These are phyloP conservation scores for Plumapathes pennacea DNA, from an alignment of 92 coral and sea anemone species.

Conservation along the genomic window DNA sequence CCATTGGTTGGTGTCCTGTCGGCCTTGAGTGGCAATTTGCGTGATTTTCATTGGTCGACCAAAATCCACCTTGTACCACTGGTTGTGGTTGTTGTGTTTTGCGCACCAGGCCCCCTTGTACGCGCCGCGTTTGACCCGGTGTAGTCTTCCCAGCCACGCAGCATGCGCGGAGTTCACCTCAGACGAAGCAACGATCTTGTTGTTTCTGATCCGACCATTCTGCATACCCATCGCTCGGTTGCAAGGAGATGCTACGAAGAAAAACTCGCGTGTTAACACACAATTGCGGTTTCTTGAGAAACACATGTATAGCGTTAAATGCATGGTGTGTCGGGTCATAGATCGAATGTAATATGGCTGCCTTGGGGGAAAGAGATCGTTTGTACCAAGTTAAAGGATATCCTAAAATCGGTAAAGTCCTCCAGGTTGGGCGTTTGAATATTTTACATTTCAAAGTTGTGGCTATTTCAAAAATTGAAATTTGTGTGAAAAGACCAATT, in stretches of 20 bases:
- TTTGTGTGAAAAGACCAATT: no score
- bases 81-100: slow-evolving; percentile 29
- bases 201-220: slow-evolving; percentile 43
- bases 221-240: slow-evolving; percentile 42
- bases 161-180: slow-evolving; percentile 10
- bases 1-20: slow-evolving; percentile 43
- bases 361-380: no score
- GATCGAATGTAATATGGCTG: no score
- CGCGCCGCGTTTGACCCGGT: slow-evolving; percentile 10
- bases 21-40: slow-evolving; percentile 50
- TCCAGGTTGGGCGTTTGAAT: no score
- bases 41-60: slow-evolving; percentile 38
- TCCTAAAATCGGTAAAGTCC: no score
- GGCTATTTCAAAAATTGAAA: no score
- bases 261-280: no score
- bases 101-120: slow-evolving; percentile 35
- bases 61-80: slow-evolving; percentile 45
- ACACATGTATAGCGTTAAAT: no score
- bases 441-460: no score
- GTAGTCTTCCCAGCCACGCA: slow-evolving; percentile 39
- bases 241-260: slow-evolving; percentile 26
- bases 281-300: no score
- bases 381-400: no score
- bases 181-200: slow-evolving; percentile 40
- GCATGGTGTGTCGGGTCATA: no score